These are phyloP conservation scores for Chrysodeixis includens DNA, from an alignment of 2,888 invertebrate genomes.

Conservation along the genomic window DNA sequence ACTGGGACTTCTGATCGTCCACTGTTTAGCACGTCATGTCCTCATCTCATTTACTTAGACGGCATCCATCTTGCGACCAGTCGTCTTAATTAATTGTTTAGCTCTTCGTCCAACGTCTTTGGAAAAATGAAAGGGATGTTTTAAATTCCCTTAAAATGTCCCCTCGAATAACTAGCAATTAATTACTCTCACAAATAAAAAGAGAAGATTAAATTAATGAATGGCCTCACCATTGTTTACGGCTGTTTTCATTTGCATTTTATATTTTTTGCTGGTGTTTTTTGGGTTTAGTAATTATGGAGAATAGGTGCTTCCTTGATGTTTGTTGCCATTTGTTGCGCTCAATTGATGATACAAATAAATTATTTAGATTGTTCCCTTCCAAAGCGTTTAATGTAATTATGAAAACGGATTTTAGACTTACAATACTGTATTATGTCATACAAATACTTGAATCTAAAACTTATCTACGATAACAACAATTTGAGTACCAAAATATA, in stretches of 20 bases:
- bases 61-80: conserved; percentile 48
- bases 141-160: conserved; percentile 38
- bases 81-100: conserved; percentile 60
- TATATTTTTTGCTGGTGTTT: conserved; percentile 30
- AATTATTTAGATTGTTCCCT: not conserved
- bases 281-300: conserved; percentile 1
- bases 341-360: not conserved
- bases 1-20: not conserved
- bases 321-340: not conserved
- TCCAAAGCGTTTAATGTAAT: not conserved
- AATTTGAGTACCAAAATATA: not conserved
- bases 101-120: conserved; percentile 40
- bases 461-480: not conserved
- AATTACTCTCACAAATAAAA: conserved; percentile 49
- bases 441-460: not conserved
- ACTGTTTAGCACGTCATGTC: conserved; percentile 24
- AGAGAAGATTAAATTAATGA: conserved; percentile 42
- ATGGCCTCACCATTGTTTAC: conserved; percentile 51
- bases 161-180: conserved; percentile 51
- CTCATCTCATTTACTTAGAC: conserved; percentile 55
- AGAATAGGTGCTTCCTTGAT: not conserved
- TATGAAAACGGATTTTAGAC: not conserved
- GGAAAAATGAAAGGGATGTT: conserved; percentile 47
- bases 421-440: not conserved
- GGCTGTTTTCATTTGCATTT: conserved; percentile 50